These are phyloP conservation scores for Herpailurus yagouaroundi DNA, from an alignment of 2,113 vertebrate genomes.

Conservation along the genomic window DNA sequence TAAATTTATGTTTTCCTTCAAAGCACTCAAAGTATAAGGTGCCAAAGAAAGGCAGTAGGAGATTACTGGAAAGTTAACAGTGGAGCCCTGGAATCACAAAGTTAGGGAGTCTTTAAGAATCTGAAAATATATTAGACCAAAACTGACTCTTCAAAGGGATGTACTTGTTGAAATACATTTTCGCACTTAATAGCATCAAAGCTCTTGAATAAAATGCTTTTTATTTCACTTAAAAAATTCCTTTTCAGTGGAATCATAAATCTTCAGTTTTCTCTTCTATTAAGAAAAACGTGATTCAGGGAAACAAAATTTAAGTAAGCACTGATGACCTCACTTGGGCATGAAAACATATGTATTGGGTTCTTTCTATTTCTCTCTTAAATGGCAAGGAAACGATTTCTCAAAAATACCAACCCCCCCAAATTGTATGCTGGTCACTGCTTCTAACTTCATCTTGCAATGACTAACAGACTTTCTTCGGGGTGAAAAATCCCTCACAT, in stretches of 20 bases:
- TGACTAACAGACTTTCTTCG: conserved; percentile 13
- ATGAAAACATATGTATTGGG: background rate
- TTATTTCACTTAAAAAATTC: background rate
- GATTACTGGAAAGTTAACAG: background rate
- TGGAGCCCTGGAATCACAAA: background rate
- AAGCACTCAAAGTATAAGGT: conserved; percentile 49
- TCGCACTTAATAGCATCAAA: background rate
- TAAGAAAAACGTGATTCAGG: conserved; percentile 36
- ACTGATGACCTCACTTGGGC: background rate
- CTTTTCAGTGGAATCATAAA: conserved; percentile 50
- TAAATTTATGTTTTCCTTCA: conserved; percentile 34
- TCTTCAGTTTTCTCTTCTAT: conserved; percentile 48
- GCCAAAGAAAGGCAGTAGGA: background rate
- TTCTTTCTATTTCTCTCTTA: background rate
- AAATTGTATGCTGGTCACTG: background rate
- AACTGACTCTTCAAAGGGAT: background rate
- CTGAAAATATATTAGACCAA: background rate
- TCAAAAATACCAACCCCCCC: background rate
- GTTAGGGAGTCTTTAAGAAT: background rate
- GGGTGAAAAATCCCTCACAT: background rate
- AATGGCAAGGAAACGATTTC: conserved; percentile 47
- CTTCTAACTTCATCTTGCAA: conserved; percentile 18
- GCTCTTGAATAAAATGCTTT: conserved; percentile 18
- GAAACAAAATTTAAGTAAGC: background rate
- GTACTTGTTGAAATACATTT: background rate